A percentile compares a stretch with the other conserved stretches of the same genome.
Evolutionary conservation across 2,113 vertebrate genomes (phyloP).

Genomic region (Vulpes vulpes): DNA sequence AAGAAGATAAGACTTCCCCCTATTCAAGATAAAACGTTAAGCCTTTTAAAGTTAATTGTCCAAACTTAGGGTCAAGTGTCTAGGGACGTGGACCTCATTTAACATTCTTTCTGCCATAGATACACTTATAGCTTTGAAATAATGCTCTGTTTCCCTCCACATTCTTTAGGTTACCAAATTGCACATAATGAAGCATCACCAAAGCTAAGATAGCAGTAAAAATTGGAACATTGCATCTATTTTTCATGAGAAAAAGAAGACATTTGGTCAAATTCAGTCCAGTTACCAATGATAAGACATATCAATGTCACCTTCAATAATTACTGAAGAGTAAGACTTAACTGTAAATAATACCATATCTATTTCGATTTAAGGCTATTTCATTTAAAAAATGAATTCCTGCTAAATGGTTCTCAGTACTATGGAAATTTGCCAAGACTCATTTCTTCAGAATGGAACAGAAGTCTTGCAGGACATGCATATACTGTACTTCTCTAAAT

Average conservation of each 20-base stretch:
- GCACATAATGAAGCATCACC: neutral
- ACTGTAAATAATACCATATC: slow-evolving; percentile 60
- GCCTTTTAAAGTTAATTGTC: slow-evolving; percentile 63
- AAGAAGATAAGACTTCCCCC: neutral
- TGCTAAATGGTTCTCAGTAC: slow-evolving; percentile 50
- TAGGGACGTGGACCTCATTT: neutral
- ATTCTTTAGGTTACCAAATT: slow-evolving; percentile 42
- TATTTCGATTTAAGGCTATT: slow-evolving; percentile 71
- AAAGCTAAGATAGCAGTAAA: slow-evolving; percentile 4
- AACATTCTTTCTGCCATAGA: neutral
- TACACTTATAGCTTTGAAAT: slow-evolving; percentile 58
- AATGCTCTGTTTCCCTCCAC: neutral
- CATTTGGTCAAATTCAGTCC: slow-evolving; percentile 59
- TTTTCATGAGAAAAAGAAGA: slow-evolving; percentile 60
- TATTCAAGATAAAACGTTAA: slow-evolving; percentile 15
- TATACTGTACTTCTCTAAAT: slow-evolving; percentile 43
- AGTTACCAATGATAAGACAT: slow-evolving; percentile 67
- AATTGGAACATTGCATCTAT: slow-evolving; percentile 11
- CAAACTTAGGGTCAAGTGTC: slow-evolving; percentile 1
- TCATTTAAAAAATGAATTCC: slow-evolving; percentile 77
- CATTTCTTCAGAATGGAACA: slow-evolving; percentile 67
- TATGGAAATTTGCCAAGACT: slow-evolving; percentile 70
- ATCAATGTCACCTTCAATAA: slow-evolving; percentile 68
- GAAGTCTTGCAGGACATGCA: slow-evolving; percentile 42
- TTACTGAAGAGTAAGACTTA: slow-evolving; percentile 55